Conservation (phyloP, 53 echinoderm and acorn worm species). For the Apostichopus leukothele region DNA sequence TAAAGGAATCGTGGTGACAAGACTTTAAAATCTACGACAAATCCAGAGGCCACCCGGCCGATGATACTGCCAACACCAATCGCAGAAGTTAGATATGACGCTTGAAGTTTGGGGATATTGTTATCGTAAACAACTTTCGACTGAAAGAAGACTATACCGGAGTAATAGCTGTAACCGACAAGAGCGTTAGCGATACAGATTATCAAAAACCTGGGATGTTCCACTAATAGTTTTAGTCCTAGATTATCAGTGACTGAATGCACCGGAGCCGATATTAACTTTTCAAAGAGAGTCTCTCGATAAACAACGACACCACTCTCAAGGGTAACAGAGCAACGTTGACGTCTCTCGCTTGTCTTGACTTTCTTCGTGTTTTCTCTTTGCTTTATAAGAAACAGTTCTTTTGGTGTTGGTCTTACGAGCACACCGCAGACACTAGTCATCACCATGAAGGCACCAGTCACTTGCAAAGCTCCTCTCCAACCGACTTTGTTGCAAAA, state of each 20-base stretch:
- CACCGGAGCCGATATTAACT: background rate
- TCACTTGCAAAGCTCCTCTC: constrained; percentile 52
- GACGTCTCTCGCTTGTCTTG: background rate
- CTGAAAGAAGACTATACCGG: constrained; percentile 11
- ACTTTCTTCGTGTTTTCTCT: background rate
- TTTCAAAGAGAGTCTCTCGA: background rate
- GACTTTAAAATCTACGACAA: constrained; percentile 8
- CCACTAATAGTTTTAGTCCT: constrained; percentile 11
- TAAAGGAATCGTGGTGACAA: constrained; percentile 9
- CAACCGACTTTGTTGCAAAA: constrained; percentile 47
- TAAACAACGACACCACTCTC: constrained; percentile 21
- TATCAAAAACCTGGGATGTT: constrained; percentile 11
- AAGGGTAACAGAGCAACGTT: background rate
- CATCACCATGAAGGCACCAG: constrained; percentile 36
- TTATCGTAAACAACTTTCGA: constrained; percentile 23
- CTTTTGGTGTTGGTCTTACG: constrained; percentile 47
- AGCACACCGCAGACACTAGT: constrained; percentile 41
- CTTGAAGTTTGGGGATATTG: constrained; percentile 13
- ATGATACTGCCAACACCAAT: constrained; percentile 32
- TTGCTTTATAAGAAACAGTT: constrained; percentile 11
- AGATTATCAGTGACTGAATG: constrained; percentile 1
- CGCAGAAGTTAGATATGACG: constrained; percentile 10
- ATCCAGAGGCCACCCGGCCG: constrained; percentile 1
- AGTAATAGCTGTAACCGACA: constrained; percentile 12
- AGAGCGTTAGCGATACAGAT: constrained; percentile 12